Evolutionary conservation across 1,140 invertebrate genomes (phyloP).

Genomic region (Bombyx mandarina): DNA sequence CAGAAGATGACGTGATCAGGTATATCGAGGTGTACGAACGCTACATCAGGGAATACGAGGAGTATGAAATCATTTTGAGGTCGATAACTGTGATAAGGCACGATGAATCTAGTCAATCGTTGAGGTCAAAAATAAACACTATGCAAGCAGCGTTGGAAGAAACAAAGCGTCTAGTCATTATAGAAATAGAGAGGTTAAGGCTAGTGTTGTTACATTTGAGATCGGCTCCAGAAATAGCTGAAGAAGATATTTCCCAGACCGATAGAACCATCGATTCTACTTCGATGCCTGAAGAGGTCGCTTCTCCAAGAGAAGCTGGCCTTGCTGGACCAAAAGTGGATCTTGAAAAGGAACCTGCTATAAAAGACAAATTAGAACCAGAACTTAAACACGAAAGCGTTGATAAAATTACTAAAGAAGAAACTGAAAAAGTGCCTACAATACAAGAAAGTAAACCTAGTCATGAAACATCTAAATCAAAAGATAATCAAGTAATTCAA

Average conservation of each 20-base stretch:
- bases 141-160: conserved; percentile 71
- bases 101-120: conserved; percentile 70
- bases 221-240: conserved; percentile 43
- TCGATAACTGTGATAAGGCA: conserved; percentile 72
- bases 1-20: conserved; percentile 58
- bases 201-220: conserved; percentile 49
- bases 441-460: conserved; percentile 19
- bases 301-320: conserved; percentile 34
- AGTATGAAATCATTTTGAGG: conserved; percentile 71
- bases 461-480: not conserved
- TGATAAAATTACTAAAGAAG: conserved; percentile 16
- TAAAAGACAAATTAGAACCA: not conserved
- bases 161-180: conserved; percentile 70
- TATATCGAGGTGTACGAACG: conserved; percentile 64
- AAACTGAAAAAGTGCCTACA: conserved; percentile 17
- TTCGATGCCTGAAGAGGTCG: conserved; percentile 75
- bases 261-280: conserved; percentile 74
- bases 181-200: conserved; percentile 72
- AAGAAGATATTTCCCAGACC: conserved; percentile 67
- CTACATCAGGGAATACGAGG: conserved; percentile 72
- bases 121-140: conserved; percentile 71
- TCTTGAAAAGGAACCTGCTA: conserved; percentile 9
- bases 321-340: conserved; percentile 5
- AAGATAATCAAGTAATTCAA: conserved; percentile 2
- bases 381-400: not conserved